Base-by-base conservation (phyloP, 2,797 vertebrate genomes). In the Crocodylus rhombifer region DNA sequence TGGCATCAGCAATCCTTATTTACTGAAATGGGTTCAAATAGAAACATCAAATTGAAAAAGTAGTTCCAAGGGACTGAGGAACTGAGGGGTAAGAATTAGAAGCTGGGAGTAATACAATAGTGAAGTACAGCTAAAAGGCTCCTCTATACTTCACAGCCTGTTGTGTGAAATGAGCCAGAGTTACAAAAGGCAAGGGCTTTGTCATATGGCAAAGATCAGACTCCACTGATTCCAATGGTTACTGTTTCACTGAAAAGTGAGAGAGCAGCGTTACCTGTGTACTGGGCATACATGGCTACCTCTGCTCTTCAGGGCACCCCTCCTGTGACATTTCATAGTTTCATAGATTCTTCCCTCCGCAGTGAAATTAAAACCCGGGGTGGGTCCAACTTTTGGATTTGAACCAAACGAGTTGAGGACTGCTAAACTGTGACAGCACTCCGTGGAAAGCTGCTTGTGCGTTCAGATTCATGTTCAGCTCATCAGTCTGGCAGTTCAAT, bases 401-500 rank as follows among this genome's bases (percentile, higher is more conserved):
- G 65, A 26, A 74, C 17, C 25, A 25, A 51, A 77, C 4, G 28
- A 78, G 10, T 23, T 63, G 33, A 28, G 23, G 58, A 73, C 12
- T 1, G 7, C 36, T 15, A 30, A 71, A 20, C 0, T 0, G 55
- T 4, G 0, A 20, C 2, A 1, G 30, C 0, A 1, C 77, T 51
- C 57, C 82, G 57, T 56, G 9, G 2, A 77, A 0, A 3, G 25
- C 57, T 80, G 80, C 76, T 84, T 82, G 76, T 28, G 76, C 14
- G 26, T 69, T 33, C 51, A 42, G 12, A 16, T 51, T 86, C 16
- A 26, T 2, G 0, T 1, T 0, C 30, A 15, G 62, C 55, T 56
- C 71, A 80, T 71, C 62, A 85, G 63, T 20, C 55, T 4, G 3
- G 63, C 84, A 82, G 82, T 55, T 57, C 20, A 5, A 1, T 58